These are phyloP conservation scores for Dromas ardeola DNA, from an alignment of 2,113 vertebrate species.

Conservation along the genomic window DNA sequence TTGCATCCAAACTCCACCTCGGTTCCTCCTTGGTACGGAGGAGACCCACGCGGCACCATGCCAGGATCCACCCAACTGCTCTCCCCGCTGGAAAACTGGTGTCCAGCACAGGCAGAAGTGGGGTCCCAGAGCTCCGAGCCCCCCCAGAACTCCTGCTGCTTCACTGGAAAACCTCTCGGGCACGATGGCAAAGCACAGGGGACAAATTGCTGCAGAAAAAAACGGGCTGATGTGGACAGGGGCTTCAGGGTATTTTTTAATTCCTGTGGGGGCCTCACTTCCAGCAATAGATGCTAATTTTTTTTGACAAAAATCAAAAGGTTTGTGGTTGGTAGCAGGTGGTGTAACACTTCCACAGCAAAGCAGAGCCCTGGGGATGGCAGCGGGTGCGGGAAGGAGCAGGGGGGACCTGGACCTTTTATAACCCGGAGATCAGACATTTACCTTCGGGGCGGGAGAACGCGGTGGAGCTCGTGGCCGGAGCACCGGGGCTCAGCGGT, in stretches of 20 bases:
- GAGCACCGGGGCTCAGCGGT: neutral
- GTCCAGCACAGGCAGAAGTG: neutral
- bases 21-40: neutral
- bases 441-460: neutral
- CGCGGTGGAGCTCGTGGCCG: rapidly evolving
- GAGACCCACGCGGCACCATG: neutral
- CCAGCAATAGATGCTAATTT: neutral
- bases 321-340: neutral
- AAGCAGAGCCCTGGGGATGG: neutral
- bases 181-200: neutral
- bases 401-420: neutral
- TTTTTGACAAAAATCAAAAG: neutral
- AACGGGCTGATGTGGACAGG: rapidly evolving
- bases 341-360: neutral
- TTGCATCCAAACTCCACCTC: neutral
- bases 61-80: neutral
- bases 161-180: neutral
- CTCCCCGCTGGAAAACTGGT: neutral
- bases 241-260: neutral
- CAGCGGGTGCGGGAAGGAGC: neutral
- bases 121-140: neutral
- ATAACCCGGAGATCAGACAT: neutral
- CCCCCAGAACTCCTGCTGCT: neutral
- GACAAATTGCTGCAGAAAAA: neutral
- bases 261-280: neutral